Conservation (phyloP, 2,113 vertebrate genomes). For the Apteryx mantelli region DNA sequence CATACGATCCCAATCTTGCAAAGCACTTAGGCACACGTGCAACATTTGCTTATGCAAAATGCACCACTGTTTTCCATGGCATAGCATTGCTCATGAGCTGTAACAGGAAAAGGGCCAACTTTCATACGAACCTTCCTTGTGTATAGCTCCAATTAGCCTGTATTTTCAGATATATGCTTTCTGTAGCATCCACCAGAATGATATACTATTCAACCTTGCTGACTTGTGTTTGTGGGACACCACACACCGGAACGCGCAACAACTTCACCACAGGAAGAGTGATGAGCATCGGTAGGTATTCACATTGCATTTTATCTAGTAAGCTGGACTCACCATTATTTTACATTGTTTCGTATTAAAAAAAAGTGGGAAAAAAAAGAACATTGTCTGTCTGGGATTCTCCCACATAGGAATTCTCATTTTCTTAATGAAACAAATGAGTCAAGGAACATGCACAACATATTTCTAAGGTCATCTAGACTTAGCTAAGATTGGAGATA, state of each 20-base stretch:
- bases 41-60: background rate
- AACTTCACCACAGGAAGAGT: background rate
- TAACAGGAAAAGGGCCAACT: background rate
- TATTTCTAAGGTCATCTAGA: background rate
- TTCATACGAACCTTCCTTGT: background rate
- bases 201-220: background rate
- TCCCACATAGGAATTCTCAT: background rate
- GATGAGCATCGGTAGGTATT: background rate
- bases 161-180: background rate
- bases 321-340: background rate
- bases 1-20: constrained; percentile 29
- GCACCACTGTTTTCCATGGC: background rate
- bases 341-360: constrained; percentile 3
- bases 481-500: background rate
- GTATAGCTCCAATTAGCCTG: background rate
- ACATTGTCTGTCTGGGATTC: background rate
- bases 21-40: constrained; percentile 32
- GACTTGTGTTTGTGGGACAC: background rate
- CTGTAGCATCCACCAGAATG: background rate
- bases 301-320: background rate
- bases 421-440: constrained; percentile 19
- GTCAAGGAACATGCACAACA: background rate
- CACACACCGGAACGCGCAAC: background rate
- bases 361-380: background rate
- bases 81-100: accelerated